phyloP scores from a whole-genome alignment of 2,888 invertebrate species.

The Hermaeophaga mercurialis region DNA sequence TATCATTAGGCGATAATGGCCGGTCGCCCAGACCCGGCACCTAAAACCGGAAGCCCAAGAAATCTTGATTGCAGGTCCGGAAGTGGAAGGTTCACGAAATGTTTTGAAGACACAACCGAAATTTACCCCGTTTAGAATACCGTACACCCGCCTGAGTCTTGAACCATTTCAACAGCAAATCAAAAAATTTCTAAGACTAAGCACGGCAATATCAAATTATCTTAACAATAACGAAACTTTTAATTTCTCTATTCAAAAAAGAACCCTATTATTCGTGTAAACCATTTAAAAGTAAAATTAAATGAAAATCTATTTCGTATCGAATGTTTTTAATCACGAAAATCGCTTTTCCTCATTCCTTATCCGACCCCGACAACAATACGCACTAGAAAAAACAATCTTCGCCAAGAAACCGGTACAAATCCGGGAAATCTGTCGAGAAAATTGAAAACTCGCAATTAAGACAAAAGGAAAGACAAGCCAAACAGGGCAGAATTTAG shows the following conservation, averaged over 20 bases:
- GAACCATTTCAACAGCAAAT: no score
- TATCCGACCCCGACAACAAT: conserved; percentile 10
- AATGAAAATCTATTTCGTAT: conserved; percentile 15
- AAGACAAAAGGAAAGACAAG: conserved; percentile 5
- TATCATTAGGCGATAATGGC: neutral
- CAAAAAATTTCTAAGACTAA: no score
- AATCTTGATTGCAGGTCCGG: neutral
- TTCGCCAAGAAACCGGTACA: conserved; percentile 12
- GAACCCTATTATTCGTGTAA: conserved; percentile 3
- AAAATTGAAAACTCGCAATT: conserved; percentile 10
- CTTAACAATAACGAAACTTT: conserved; percentile 3
- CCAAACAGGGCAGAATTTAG: neutral
- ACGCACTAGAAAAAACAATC: conserved; percentile 9
- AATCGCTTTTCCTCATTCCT: conserved; percentile 13
- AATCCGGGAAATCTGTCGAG: conserved; percentile 11
- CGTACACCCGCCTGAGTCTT: no score
- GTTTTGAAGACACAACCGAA: no score
- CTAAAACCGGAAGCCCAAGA: neutral
- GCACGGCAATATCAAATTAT: conserved; percentile 7
- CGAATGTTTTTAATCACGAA: conserved; percentile 14
- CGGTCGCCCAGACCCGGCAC: neutral
- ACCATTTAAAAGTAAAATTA: conserved; percentile 13
- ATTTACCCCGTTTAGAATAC: no score
- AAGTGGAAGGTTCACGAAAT: neutral
- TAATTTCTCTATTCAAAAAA: neutral